Conservation (phyloP, 1,140 invertebrate genomes). For the Drosophila ambigua region DNA sequence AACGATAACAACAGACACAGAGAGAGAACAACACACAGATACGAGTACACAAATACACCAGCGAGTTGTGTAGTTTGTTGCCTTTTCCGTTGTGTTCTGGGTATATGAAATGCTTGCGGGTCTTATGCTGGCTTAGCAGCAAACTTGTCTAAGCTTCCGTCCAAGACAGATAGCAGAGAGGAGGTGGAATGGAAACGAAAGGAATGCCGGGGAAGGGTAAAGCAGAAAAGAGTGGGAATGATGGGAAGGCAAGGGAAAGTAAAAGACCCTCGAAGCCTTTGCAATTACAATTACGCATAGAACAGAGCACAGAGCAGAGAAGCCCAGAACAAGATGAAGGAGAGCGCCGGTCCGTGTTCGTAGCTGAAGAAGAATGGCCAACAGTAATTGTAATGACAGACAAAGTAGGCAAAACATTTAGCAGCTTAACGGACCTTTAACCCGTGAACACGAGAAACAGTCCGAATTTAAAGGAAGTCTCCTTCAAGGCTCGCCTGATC, state of each 20-base stretch:
- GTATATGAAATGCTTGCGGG: slow-evolving; percentile 77
- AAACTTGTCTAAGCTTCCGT: slow-evolving; percentile 72
- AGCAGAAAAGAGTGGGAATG: too few species aligned
- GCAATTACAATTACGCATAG: slow-evolving; percentile 77
- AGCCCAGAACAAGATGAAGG: slow-evolving; percentile 16
- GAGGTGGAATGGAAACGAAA: not conserved
- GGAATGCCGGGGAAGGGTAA: too few species aligned
- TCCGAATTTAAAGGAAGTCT: slow-evolving; percentile 5
- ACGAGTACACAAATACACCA: slow-evolving; percentile 39
- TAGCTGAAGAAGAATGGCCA: slow-evolving; percentile 10
- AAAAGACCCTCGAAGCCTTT: slow-evolving; percentile 28
- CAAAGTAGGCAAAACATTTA: slow-evolving; percentile 75
- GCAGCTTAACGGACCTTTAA: slow-evolving; percentile 50
- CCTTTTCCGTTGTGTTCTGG: slow-evolving; percentile 55
- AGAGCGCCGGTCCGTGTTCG: too few species aligned
- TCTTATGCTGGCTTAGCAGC: slow-evolving; percentile 80
- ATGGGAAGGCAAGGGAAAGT: not conserved
- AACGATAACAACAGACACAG: slow-evolving; percentile 75
- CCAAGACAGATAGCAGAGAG: slow-evolving; percentile 24
- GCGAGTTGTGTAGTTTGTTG: slow-evolving; percentile 73
- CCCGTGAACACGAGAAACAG: not conserved
- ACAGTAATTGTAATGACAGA: slow-evolving; percentile 63
- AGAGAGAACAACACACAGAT: slow-evolving; percentile 11
- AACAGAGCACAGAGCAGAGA: slow-evolving; percentile 17
- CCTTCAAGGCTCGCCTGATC: not conserved